Base-by-base conservation (phyloP, 2,888 invertebrate genomes). In the Drosophila suboccidentalis region DNA sequence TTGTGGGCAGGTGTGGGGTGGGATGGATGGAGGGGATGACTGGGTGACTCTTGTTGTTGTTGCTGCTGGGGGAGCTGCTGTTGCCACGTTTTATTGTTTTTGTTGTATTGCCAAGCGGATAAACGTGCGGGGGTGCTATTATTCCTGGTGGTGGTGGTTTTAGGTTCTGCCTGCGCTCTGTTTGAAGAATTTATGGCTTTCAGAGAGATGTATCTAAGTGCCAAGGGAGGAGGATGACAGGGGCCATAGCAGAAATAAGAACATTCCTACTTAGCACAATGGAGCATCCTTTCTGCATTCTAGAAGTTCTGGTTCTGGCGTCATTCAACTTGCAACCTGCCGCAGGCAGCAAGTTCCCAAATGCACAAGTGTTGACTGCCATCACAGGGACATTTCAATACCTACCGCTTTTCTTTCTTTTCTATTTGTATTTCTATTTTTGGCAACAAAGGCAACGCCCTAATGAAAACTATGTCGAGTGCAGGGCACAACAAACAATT, bases 151-250 rank as follows among this genome's bases (percentile, higher is more conserved):
- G 80, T 67, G 70, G 81, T 62, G 26, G 26, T 26, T 26, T 87
- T 81, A 85, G 88, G 68, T 76, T 79, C 79, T 83, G 64, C 67
- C 71, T 58, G 87, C 74, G 87, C 74, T 78, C 76, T 61, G 80
- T 82, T 88, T 88, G 89, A 91, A 80, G 89, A 90, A 91, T 90
- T 90, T 90, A 90, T 90, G 87, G 88, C 83, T 75, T 82, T 75
- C 78, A 76, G 77, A 86, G 77, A 86, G 89, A 90, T 89, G 90
- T 89, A 90, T 89, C 90, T 90, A 55, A 83, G 76, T 78, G 73
- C 43, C 49, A 22, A 41, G 63, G 9, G 49, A 57, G 9, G 49
- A 57, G 39, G 17, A 11, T 10, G 38, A 4, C 11, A 32, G 53
- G 3, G 11, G 13, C 11, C 29, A 19, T n/a, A 11, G 51, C n/a